Conservation (phyloP, 2,113 vertebrate species). For the Galemys pyrenaicus region DNA sequence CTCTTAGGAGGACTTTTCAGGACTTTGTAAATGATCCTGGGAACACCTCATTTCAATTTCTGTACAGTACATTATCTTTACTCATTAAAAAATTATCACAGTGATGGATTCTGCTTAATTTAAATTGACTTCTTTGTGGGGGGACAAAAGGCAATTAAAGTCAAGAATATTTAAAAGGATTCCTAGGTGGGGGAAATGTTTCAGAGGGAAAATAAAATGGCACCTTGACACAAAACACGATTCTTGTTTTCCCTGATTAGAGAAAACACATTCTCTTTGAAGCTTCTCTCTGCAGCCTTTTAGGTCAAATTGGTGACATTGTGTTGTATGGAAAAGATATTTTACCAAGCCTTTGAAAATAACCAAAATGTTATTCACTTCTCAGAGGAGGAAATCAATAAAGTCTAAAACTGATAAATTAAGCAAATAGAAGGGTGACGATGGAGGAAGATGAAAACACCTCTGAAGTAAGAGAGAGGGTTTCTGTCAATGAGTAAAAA, state of each 20-base stretch:
- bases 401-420: neutral
- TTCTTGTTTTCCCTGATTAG: constrained; percentile 44
- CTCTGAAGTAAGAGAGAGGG: neutral
- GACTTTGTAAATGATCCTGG: constrained; percentile 75
- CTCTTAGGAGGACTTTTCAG: constrained; percentile 64
- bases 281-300: neutral
- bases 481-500: neutral
- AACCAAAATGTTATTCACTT: constrained; percentile 2
- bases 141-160: constrained; percentile 77
- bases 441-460: constrained; percentile 18
- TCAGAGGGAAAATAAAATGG: constrained; percentile 70
- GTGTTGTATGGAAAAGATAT: neutral
- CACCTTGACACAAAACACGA: neutral
- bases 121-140: constrained; percentile 80
- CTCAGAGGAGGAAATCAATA: neutral
- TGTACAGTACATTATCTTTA: constrained; percentile 80
- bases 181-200: constrained; percentile 68
- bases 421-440: neutral
- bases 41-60: constrained; percentile 77
- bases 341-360: constrained; percentile 27
- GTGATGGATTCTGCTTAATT: constrained; percentile 81
- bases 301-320: neutral
- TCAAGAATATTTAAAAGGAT: constrained; percentile 76
- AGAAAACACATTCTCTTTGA: neutral
- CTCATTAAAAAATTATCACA: constrained; percentile 82